Evolutionary conservation across 2,797 vertebrate species (phyloP).

Genomic region (Geotria australis): DNA sequence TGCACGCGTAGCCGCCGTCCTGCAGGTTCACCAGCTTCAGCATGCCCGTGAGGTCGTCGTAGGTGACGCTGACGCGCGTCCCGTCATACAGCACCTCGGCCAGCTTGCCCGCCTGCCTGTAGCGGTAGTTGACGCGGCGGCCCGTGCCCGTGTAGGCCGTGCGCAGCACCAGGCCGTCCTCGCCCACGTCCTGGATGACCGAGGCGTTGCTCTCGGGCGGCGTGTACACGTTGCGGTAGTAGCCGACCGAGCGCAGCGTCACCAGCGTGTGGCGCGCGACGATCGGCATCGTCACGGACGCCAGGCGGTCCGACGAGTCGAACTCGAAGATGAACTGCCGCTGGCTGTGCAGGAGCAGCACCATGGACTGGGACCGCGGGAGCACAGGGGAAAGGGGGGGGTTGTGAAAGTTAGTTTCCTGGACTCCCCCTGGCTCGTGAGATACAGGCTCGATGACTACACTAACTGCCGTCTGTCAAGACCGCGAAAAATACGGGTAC

Average conservation of each 20-base stretch:
- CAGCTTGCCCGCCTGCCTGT: constrained; percentile 64
- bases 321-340: constrained; percentile 94
- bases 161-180: constrained; percentile 65
- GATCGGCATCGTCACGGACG: constrained; percentile 87
- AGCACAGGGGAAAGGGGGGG: no score
- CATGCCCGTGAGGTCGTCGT: constrained; percentile 73
- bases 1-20: constrained; percentile 57
- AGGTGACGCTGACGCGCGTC: constrained; percentile 85
- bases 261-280: constrained; percentile 92
- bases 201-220: constrained; percentile 91
- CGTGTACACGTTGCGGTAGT: constrained; percentile 90
- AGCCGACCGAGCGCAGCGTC: constrained; percentile 86
- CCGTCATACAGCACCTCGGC: constrained; percentile 83
- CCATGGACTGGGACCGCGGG: constrained; percentile 38
- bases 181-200: constrained; percentile 73
- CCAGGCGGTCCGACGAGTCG: constrained; percentile 58
- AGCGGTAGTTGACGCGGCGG: constrained; percentile 61
- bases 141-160: constrained; percentile 70
- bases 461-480: no score
- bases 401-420: no score
- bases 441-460: no score
- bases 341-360: constrained; percentile 86
- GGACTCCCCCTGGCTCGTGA: no score
- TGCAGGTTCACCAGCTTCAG: constrained; percentile 91
- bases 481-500: no score